Percentiles rank a stretch among this genome's conserved stretches.
These are phyloP conservation scores for Halocynthia aurantium DNA, from an alignment of 23 tunicate genomes.

Conservation along the genomic window DNA sequence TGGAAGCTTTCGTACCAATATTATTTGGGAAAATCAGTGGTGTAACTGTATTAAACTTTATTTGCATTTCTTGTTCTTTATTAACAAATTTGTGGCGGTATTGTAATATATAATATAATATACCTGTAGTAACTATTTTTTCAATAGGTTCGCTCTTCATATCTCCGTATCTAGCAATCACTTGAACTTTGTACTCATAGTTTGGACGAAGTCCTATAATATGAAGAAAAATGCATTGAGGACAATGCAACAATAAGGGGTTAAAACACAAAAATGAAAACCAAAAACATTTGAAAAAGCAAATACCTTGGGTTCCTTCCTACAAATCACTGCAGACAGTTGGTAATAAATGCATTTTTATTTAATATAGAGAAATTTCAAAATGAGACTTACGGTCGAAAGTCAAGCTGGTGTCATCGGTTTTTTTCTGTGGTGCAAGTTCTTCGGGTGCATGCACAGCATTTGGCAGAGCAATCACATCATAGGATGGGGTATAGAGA, in stretches of 20 bases:
- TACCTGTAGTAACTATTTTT: constrained; percentile 1
- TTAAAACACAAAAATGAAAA: neutral
- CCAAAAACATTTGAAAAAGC: neutral
- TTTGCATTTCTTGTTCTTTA: too few species aligned
- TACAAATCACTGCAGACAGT: neutral
- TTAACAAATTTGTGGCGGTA: too few species aligned
- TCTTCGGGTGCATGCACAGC: neutral
- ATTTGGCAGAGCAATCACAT: constrained; percentile 1
- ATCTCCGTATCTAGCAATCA: constrained; percentile 5
- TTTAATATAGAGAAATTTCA: neutral
- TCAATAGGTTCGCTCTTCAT: neutral
- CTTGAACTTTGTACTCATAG: neutral
- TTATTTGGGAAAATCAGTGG: too few species aligned
- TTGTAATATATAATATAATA: neutral
- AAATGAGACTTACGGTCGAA: neutral
- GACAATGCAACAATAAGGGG: too few species aligned
- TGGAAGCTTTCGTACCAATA: too few species aligned
- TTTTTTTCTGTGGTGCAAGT: neutral
- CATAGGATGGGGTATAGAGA: neutral
- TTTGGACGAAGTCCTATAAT: neutral
- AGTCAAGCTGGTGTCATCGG: neutral
- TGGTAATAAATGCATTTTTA: neutral
- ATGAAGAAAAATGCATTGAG: too few species aligned
- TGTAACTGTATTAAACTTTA: too few species aligned
- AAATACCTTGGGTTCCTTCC: neutral